Evolutionary conservation across 1,140 invertebrate species (phyloP).

Genomic region (Hermetia illucens): DNA sequence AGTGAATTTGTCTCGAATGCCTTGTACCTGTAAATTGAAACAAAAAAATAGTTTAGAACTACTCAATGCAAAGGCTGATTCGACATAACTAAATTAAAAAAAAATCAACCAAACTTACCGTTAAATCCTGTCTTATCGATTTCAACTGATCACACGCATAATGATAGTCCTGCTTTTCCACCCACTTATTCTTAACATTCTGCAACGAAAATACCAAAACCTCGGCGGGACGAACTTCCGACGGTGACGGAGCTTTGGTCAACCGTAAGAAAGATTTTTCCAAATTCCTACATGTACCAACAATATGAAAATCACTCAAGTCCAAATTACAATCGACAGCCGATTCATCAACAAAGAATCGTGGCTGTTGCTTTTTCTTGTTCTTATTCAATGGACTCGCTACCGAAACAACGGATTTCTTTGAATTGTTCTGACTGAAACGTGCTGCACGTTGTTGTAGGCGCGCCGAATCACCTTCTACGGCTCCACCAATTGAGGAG

Average conservation of each 20-base stretch:
- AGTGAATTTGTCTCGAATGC: constrained; percentile 85
- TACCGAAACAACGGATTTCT: constrained; percentile 26
- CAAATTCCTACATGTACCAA: constrained; percentile 82
- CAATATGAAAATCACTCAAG: constrained; percentile 72
- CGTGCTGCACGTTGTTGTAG: constrained; percentile 74
- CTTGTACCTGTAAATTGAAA: constrained; percentile 62
- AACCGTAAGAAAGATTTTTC: constrained; percentile 91
- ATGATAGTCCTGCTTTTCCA: constrained; percentile 77
- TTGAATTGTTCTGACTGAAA: constrained; percentile 42
- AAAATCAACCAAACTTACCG: constrained; percentile 44
- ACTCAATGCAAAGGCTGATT: neutral
- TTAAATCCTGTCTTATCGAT: constrained; percentile 96
- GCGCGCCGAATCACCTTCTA: constrained; percentile 55
- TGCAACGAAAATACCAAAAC: constrained; percentile 72
- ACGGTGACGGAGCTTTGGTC: constrained; percentile 87
- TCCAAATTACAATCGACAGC: constrained; percentile 49
- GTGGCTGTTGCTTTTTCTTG: constrained; percentile 19
- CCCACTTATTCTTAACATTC: constrained; percentile 85
- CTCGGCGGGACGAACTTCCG: constrained; percentile 76
- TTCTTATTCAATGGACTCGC: constrained; percentile 26
- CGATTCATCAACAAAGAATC: constrained; percentile 36
- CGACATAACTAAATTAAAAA: neutral
- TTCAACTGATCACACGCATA: constrained; percentile 98
- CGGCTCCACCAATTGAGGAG: constrained; percentile 42
- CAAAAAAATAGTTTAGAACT: constrained; percentile 4